Conservation (phyloP, 2,888 invertebrate species). For the Tachystola acroxantha region DNA sequence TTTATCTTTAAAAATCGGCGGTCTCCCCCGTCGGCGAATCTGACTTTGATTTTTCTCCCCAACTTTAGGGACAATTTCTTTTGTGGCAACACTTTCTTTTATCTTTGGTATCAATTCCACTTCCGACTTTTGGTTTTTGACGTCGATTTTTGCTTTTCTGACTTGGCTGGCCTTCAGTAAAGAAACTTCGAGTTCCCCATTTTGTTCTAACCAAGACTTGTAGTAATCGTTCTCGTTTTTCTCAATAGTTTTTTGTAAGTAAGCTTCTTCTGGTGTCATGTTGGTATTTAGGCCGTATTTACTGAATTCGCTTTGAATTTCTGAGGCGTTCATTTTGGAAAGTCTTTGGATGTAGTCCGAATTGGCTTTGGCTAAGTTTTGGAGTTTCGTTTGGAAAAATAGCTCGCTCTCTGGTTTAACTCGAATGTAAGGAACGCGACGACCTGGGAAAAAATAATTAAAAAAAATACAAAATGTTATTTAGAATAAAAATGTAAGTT, state of each 20-base stretch:
- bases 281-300: conserved; percentile 63
- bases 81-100: conserved; percentile 37
- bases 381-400: conserved; percentile 60
- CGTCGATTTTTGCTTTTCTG: conserved; percentile 42
- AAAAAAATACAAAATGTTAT: background rate
- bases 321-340: conserved; percentile 59
- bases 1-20: conserved; percentile 66
- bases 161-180: conserved; percentile 54
- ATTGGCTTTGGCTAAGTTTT: conserved; percentile 55
- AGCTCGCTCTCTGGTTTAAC: conserved; percentile 68
- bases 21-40: conserved; percentile 53
- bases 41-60: conserved; percentile 50
- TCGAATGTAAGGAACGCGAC: conserved; percentile 38
- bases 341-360: conserved; percentile 55
- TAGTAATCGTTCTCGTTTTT: conserved; percentile 65
- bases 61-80: conserved; percentile 43
- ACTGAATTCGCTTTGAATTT: conserved; percentile 59
- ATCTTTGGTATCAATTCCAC: conserved; percentile 62
- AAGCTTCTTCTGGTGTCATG: conserved; percentile 31
- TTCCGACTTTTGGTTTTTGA: conserved; percentile 53
- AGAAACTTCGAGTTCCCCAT: conserved; percentile 69
- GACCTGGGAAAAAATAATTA: conserved; percentile 38
- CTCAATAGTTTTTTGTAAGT: conserved; percentile 33
- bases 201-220: conserved; percentile 70
- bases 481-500: conserved; percentile 14